Conservation (phyloP, 2,113 vertebrate genomes). For the Isurus oxyrinchus region DNA sequence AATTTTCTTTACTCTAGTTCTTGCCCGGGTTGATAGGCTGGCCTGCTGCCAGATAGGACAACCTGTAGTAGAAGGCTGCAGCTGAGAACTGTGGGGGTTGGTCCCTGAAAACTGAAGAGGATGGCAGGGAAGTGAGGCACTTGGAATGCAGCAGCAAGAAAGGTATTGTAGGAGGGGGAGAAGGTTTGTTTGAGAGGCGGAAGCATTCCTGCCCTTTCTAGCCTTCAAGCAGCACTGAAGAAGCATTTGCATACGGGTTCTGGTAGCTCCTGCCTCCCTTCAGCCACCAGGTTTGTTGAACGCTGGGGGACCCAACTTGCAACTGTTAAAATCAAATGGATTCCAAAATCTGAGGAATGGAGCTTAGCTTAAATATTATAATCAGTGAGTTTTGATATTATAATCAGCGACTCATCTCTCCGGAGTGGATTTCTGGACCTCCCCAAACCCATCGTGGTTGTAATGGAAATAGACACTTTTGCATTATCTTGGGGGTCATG, state of each 20-base stretch:
- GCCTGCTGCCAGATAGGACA: no score
- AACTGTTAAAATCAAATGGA: not conserved
- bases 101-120: not conserved
- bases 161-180: not conserved
- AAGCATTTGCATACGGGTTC: not conserved
- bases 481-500: not conserved
- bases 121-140: not conserved
- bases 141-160: not conserved
- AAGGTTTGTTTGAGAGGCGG: not conserved
- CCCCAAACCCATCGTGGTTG: not conserved
- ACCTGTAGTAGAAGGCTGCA: no score
- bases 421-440: not conserved
- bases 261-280: not conserved
- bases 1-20: no score
- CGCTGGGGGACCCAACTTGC: not conserved
- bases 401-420: not conserved
- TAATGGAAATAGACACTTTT: not conserved
- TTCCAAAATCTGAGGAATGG: not conserved
- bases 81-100: no score
- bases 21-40: no score
- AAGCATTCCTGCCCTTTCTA: no score
- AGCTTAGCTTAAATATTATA: not conserved
- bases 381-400: not conserved
- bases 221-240: no score
- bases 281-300: not conserved